Conservation (phyloP, 2,888 invertebrate species). For the Zootermopsis nevadensis region DNA sequence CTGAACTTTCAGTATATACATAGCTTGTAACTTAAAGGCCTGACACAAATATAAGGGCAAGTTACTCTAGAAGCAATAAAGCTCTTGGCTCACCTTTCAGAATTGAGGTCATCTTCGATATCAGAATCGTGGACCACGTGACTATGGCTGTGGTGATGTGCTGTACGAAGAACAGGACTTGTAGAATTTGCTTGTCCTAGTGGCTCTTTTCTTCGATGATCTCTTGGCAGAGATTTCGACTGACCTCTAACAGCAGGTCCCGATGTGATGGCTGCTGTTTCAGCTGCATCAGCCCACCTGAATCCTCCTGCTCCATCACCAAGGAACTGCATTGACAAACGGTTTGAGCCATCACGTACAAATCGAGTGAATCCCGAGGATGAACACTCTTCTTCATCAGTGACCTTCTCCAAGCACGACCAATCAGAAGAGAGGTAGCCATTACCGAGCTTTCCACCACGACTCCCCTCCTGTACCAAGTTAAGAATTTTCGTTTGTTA, state of each 20-base stretch:
- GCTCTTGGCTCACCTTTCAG: conserved; percentile 36
- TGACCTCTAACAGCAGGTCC: conserved; percentile 53
- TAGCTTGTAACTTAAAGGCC: no score
- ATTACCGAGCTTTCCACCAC: conserved; percentile 55
- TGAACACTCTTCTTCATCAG: conserved; percentile 2
- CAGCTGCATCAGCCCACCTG: conserved; percentile 88
- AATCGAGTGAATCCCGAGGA: conserved; percentile 55
- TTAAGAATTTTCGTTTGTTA: no score
- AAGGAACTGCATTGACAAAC: conserved; percentile 89
- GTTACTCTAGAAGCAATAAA: no score
- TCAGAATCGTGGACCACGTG: conserved; percentile 50
- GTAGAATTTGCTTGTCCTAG: conserved; percentile 80
- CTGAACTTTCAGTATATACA: no score
- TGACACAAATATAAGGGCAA: no score
- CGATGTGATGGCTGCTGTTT: conserved; percentile 66
- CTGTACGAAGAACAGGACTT: conserved; percentile 21
- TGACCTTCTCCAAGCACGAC: conserved; percentile 55
- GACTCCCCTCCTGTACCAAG: neutral
- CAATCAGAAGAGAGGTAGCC: conserved; percentile 63
- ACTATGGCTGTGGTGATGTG: conserved; percentile 27
- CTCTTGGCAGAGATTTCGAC: conserved; percentile 79
- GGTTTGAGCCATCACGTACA: conserved; percentile 71
- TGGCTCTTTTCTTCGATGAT: conserved; percentile 83
- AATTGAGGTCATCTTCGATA: conserved; percentile 45
- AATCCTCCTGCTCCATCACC: conserved; percentile 78